Conservation (phyloP, 2,888 invertebrate species). For the Eupithecia abbreviata region DNA sequence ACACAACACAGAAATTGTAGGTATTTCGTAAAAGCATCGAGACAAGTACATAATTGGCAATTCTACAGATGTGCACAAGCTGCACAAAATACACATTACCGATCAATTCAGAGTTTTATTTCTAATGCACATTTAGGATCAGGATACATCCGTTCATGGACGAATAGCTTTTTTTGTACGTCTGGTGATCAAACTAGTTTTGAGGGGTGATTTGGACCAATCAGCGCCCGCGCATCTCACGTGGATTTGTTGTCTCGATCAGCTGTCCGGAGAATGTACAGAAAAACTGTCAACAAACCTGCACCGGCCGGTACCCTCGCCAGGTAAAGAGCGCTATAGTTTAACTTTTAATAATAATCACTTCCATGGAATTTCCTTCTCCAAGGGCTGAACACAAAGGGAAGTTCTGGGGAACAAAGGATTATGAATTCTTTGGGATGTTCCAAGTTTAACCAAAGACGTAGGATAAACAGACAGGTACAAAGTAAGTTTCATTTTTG, state of each 20-base stretch:
- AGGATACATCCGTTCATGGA: slow-evolving; percentile 23
- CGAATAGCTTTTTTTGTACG: slow-evolving; percentile 32
- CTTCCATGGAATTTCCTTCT: slow-evolving; percentile 40
- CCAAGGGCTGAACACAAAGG: slow-evolving; percentile 4
- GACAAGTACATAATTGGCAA: neutral
- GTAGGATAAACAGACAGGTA: neutral
- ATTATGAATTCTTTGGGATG: slow-evolving; percentile 12
- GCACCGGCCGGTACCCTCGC: slow-evolving; percentile 47
- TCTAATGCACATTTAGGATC: slow-evolving; percentile 21
- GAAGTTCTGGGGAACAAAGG: slow-evolving; percentile 27
- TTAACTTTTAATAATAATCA: slow-evolving; percentile 46
- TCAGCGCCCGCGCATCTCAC: slow-evolving; percentile 52
- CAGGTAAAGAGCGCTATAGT: slow-evolving; percentile 61
- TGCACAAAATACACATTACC: neutral
- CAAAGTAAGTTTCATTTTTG: neutral
- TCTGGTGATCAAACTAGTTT: slow-evolving; percentile 44
- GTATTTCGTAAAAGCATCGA: neutral
- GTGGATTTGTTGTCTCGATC: slow-evolving; percentile 69
- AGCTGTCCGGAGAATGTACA: slow-evolving; percentile 61
- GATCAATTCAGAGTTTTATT: neutral
- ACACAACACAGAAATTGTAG: no score
- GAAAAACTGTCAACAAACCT: slow-evolving; percentile 70
- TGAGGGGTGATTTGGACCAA: slow-evolving; percentile 57
- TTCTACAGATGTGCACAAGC: slow-evolving; percentile 4
- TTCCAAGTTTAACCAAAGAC: neutral